These are phyloP conservation scores for Orbicella faveolata DNA, from an alignment of 64 coral and sea anemone species.

Conservation along the genomic window DNA sequence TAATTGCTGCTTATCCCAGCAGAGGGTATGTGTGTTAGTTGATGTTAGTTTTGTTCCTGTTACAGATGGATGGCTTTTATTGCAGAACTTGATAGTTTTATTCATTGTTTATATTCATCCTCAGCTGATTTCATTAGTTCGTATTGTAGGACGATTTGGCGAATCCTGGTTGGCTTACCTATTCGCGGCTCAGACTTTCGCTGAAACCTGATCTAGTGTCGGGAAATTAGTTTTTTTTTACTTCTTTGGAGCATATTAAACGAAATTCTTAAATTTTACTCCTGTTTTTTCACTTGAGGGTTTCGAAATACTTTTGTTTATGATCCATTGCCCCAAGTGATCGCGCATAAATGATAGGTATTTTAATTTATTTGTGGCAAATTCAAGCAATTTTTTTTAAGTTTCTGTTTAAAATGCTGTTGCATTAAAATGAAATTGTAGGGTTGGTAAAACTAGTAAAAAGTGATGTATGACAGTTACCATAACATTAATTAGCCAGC, in stretches of 20 bases:
- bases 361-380: neutral
- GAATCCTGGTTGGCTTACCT: conserved; percentile 75
- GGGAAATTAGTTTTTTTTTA: neutral
- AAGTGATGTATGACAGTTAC: too few species aligned
- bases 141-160: conserved; percentile 45
- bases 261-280: neutral
- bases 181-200: neutral
- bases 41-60: too few species aligned
- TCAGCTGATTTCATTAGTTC: neutral
- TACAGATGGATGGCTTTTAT: neutral
- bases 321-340: conserved; percentile 2
- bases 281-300: neutral
- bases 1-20: neutral
- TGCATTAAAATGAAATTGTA: too few species aligned
- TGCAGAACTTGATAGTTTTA: neutral
- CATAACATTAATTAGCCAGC: too few species aligned
- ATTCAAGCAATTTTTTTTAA: neutral
- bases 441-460: too few species aligned
- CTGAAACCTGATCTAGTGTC: neutral
- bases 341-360: neutral
- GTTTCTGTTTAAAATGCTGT: neutral
- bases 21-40: too few species aligned
- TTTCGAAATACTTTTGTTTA: neutral
- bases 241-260: neutral
- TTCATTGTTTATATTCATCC: conserved; percentile 32